Conservation (phyloP, 2,888 invertebrate species). For the Alviniconcha strummeri region DNA sequence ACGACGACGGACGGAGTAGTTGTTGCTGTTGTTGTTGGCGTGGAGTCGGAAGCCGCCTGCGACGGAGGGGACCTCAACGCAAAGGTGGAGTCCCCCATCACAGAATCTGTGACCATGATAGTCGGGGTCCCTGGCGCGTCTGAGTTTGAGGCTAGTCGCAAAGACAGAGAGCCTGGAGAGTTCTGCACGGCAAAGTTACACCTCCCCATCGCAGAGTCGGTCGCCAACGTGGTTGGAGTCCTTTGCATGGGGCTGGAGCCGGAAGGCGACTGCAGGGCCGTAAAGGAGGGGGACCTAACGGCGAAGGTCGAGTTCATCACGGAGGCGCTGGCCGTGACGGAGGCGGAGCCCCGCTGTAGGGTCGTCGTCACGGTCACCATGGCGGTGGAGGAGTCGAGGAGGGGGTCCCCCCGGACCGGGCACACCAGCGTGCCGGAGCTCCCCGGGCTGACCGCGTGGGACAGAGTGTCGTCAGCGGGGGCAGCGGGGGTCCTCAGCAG, state of each 20-base stretch:
- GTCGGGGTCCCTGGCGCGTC: not conserved
- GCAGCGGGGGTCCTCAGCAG: not conserved
- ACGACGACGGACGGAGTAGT: no score
- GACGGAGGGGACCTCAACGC: no score
- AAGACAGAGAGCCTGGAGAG: no score
- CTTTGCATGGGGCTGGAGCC: not conserved
- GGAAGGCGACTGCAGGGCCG: not conserved
- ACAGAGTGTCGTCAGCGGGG: not conserved
- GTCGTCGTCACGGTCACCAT: not conserved
- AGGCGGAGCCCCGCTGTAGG: not conserved
- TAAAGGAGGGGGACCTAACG: not conserved
- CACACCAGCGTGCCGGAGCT: not conserved
- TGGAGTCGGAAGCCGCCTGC: no score
- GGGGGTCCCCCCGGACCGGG: not conserved
- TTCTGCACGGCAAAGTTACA: not conserved
- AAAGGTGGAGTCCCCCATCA: slow-evolving; percentile 15
- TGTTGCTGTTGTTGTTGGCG: no score
- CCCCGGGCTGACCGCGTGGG: not conserved
- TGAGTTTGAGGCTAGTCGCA: no score
- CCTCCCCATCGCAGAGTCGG: slow-evolving; percentile 16
- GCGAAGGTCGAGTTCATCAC: slow-evolving; percentile 9
- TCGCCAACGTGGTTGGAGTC: not conserved
- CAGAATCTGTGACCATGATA: not conserved
- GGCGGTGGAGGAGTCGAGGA: not conserved
- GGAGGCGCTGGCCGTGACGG: slow-evolving; percentile 8